These are phyloP conservation scores for Thymelicus acteon DNA, from an alignment of 2,888 invertebrate species.

Conservation along the genomic window DNA sequence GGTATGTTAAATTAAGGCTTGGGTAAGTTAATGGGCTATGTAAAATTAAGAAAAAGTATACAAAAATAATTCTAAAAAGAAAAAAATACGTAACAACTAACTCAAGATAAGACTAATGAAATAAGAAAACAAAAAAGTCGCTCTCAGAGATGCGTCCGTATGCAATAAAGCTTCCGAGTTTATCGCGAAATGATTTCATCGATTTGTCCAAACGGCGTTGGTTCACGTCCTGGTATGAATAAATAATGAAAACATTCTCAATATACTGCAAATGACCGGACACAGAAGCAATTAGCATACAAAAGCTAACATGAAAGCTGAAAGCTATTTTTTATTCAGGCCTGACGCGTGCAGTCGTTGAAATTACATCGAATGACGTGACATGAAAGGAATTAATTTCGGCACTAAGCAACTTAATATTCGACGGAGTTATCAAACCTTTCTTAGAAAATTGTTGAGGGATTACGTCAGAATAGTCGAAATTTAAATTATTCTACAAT, in stretches of 20 bases:
- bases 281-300: slow-evolving; percentile 23
- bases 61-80: no score
- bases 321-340: slow-evolving; percentile 17
- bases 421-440: no score
- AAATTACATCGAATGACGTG: neutral
- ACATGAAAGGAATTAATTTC: no score
- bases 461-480: no score
- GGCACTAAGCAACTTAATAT: no score
- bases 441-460: no score
- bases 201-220: neutral
- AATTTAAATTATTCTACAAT: no score
- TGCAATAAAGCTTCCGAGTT: neutral
- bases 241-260: slow-evolving; percentile 16
- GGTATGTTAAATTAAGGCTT: no score
- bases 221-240: slow-evolving; percentile 6
- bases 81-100: no score
- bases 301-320: slow-evolving; percentile 10
- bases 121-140: neutral
- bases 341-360: neutral
- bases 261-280: slow-evolving; percentile 25
- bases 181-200: neutral
- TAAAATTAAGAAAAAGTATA: no score
- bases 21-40: no score
- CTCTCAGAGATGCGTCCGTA: neutral
- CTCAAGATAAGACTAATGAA: neutral